Conservation (phyloP, 1,140 invertebrate species). For the Calephelis virginiensis region DNA sequence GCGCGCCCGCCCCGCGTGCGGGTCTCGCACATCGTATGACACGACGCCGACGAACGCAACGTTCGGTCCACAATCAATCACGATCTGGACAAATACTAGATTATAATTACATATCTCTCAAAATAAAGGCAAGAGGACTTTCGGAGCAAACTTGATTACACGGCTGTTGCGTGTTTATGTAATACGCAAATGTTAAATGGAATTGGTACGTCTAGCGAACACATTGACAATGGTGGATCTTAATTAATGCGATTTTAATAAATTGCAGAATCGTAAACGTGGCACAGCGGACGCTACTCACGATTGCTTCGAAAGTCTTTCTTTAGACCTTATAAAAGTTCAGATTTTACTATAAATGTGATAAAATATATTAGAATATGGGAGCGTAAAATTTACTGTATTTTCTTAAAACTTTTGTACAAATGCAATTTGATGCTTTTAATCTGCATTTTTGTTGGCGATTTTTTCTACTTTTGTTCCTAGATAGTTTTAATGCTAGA, state of each 20-base stretch:
- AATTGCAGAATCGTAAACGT: too few relatives aligned
- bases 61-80: neutral
- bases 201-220: too few relatives aligned
- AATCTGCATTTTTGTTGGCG: slow-evolving; percentile 22
- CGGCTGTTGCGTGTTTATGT: too few relatives aligned
- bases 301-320: neutral
- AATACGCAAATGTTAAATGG: too few relatives aligned
- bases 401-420: neutral
- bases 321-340: neutral
- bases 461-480: slow-evolving; percentile 26
- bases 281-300: too few relatives aligned
- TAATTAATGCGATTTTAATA: too few relatives aligned
- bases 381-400: neutral
- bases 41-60: slow-evolving; percentile 13
- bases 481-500: slow-evolving; percentile 25
- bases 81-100: neutral
- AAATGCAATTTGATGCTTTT: neutral
- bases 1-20: slow-evolving; percentile 32
- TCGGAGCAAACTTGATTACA: too few relatives aligned
- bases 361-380: neutral
- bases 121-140: too few relatives aligned
- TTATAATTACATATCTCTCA: neutral
- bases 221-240: too few relatives aligned
- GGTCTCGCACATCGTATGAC: slow-evolving; percentile 49
- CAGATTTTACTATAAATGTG: slow-evolving; percentile 1